Evolutionary conservation across 64 coral and sea anemone genomes (phyloP), one percentile per base, ranked within the genome.

Genomic region (Platygyra sinensis): DNA sequence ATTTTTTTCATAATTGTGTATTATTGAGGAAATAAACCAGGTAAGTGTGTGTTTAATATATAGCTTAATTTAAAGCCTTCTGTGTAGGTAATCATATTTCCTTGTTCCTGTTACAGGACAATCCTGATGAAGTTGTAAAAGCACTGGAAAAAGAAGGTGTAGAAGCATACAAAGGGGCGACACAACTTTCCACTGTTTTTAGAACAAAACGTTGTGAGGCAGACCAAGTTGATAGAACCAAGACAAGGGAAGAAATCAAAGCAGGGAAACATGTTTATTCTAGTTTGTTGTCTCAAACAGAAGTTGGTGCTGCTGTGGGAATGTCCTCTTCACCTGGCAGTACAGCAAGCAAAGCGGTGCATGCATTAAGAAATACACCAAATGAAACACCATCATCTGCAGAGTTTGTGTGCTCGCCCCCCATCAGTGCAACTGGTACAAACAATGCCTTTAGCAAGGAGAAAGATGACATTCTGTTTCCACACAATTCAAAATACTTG

Each of bases 141-240:
- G 96, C 76, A 67, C 88, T 98, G 19, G 88, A 93, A 38, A 95
- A 89, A 90, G 96, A 98, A 93, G 90, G 90, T 78, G 95, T 98
- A 59, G 87, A 93, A 38, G 81, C 93, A 46, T 98, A 98, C 84
- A 89, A 79, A 87, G 96, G 96, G 16, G 93, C 91, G 49, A 98
- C 96, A 24, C 96, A 98, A 80, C 94, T 98, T 11, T 83, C 80
- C 59, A 87, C 95, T 72, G 95, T 96, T 17, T 93, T 82, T 49
- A 90, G 87, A 75, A 90, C 87, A 7, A 24, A 91, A 29, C 25
- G 31, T 0, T 52, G 22, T 52, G 81, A 6, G 38, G 33, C 24
- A 69, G 65, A 69, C 24, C 65, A 74, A 74, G 10, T 12, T 57
- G 72, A 46, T 22, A 13, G n/a, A 12, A 0, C 76, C 16, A 57